Evolutionary conservation across 30 jellyfish, hydroid and myxozoan species (phyloP), one percentile per base, ranked within the genome.

Genomic region (Nemopilema nomurai): DNA sequence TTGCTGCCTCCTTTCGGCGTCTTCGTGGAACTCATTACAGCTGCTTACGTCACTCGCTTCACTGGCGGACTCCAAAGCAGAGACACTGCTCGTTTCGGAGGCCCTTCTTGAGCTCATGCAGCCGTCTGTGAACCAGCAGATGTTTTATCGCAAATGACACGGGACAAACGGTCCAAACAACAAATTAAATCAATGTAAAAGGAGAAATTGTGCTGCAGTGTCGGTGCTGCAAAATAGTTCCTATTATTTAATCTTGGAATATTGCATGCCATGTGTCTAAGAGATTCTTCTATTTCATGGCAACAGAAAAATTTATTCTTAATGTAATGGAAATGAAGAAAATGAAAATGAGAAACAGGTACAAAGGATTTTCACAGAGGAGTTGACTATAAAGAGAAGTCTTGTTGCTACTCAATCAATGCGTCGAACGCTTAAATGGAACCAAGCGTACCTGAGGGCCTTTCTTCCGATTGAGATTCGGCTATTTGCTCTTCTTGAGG

Each of bases 1-100:
- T 8, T 52, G 41, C 16, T 83, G 91, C 65, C 91, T 83, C 26
- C 64, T 62, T n/a, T 83, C 91, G 1, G 91, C 31, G 25, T 57
- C 75, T 25, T 83, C 91, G 57, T 62, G 50, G 67, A 67, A 82
- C 53, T 82, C 90, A 52, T n/a, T 75, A 25, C 85, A 74, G 51
- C 86, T 71, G 22, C 77, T 30, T 0, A 84, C 77, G 57, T 71
- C 91, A 83, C 91, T 83, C 27, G 80, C 71, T 50, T 83, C 91
- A 75, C 82, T 75, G n/a, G 77, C 87, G 52, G 76, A 50, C 64
- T 83, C 91, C 20, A 79, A 51, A 1, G 76, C 28, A 0, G 89
- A 29, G 8, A 26, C 21, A 69, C 33, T 57, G 70, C 70, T 31
- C 1, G 49, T 30, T n/a, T 62, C 80, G 4, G 49, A 20, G 29